Base-by-base conservation (phyloP, 2,888 invertebrate genomes). In the Heliconius ethilla region DNA sequence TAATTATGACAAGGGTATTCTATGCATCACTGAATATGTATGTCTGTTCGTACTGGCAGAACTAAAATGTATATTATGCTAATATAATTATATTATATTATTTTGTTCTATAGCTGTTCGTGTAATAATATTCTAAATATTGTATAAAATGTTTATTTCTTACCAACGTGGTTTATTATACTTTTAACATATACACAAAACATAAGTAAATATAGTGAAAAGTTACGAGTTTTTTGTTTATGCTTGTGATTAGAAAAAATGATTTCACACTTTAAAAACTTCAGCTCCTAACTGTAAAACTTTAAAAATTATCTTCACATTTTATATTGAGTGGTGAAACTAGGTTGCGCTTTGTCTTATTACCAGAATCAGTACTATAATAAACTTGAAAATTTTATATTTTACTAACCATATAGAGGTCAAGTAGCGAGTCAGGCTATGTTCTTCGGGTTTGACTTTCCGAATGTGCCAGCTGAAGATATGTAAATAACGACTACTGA, bases 1-100 rank as follows among this genome's bases (percentile, higher is more conserved):
- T 77, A 78, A 79, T 81, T 80, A 79, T 75, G 65, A 76, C 59
- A 72, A 79, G 65, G 37, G 66, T 29, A 63, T 70, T 75, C 40
- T 11, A 62, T 40, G 62, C 59, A 37, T 62, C 40, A 25, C 18
- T 40, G 37, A 18, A 73, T 73, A 67, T 69, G 69, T 25, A 69
- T 67, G 33, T 69, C 15, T 69, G 40, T 40, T 69, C 69, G 25
- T 15, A 40, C 40, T 40, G 25, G 11, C 40, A 15, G 37, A 63
- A 63, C 27, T 25, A 15, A 70, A 59, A 37, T 18, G 27, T 74
- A 18, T 74, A 22, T 63, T 74, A 37, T 18, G n/a, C 63, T 27
- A 63, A 63, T 63, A 27, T 59, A 22, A 55, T 55, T 22, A 55
- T 25, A 59, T 59, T n/a, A 62, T 62, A 15, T 27, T 63, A 63